These are phyloP conservation scores for Diadema setosum DNA, from an alignment of 35 echinoderm and acorn worm species.

Conservation along the genomic window DNA sequence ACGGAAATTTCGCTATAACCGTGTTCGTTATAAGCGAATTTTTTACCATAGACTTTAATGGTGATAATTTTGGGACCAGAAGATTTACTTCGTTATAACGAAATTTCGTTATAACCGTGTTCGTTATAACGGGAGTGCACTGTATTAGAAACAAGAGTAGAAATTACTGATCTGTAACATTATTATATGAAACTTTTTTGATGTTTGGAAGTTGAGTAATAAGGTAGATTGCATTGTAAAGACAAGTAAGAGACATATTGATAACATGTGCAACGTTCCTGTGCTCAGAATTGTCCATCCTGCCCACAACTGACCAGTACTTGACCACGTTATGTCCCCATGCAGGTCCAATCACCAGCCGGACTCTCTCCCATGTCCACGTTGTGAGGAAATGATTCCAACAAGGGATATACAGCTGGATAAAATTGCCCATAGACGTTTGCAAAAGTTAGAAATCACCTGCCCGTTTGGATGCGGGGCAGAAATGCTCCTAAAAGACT, in stretches of 20 bases:
- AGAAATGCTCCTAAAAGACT: background rate
- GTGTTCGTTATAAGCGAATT: too few relatives aligned
- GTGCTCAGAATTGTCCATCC: background rate
- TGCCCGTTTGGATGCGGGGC: conserved; percentile 2
- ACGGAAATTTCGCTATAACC: too few relatives aligned
- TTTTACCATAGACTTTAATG: too few relatives aligned
- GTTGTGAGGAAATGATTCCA: background rate
- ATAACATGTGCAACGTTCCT: background rate
- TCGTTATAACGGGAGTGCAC: too few relatives aligned
- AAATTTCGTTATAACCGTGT: too few relatives aligned
- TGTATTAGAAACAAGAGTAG: too few relatives aligned
- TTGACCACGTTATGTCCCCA: background rate
- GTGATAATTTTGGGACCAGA: too few relatives aligned
- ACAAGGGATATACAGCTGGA: background rate
- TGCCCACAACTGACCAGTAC: too few relatives aligned
- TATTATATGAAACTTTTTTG: too few relatives aligned
- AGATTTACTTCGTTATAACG: too few relatives aligned
- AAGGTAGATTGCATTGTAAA: background rate
- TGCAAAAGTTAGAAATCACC: background rate
- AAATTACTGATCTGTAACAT: too few relatives aligned
- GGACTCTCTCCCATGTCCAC: background rate
- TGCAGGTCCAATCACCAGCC: background rate
- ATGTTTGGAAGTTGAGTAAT: too few relatives aligned
- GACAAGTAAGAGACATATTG: background rate
- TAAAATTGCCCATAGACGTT: background rate